Conservation (phyloP, 2,113 vertebrate species). For the Mesitornis unicolor region DNA sequence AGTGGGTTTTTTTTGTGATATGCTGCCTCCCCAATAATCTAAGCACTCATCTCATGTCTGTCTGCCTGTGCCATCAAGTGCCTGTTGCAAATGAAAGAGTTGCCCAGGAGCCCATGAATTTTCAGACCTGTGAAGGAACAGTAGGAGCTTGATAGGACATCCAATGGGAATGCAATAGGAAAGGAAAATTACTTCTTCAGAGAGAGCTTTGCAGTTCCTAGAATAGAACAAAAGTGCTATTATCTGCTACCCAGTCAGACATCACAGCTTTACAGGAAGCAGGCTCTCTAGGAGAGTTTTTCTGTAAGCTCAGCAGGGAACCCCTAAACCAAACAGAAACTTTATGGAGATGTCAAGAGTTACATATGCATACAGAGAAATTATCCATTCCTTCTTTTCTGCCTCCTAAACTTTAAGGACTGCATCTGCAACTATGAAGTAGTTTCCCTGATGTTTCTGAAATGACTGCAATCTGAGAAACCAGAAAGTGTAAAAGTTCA, state of each 20-base stretch:
- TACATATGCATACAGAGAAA: background rate
- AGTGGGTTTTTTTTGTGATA: background rate
- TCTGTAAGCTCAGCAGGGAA: background rate
- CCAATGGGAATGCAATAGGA: background rate
- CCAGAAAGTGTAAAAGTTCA: background rate
- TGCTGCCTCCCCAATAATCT: background rate
- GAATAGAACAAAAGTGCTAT: background rate
- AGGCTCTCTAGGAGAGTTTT: background rate
- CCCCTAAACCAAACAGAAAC: background rate
- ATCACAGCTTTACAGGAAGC: background rate
- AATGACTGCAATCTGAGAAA: background rate
- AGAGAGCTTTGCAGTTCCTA: background rate
- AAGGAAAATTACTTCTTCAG: background rate
- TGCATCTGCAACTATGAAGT: background rate
- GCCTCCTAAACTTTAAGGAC: background rate
- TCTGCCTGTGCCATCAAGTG: background rate
- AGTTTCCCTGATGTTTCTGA: background rate
- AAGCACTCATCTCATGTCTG: background rate
- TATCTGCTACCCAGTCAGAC: background rate
- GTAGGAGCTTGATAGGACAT: background rate
- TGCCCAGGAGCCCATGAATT: background rate
- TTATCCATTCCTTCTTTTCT: background rate
- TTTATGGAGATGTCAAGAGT: background rate
- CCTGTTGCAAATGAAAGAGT: background rate
- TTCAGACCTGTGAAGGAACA: background rate